Evolutionary conservation across 2,888 invertebrate species (phyloP).

Genomic region (Bugulina stolonifera): DNA sequence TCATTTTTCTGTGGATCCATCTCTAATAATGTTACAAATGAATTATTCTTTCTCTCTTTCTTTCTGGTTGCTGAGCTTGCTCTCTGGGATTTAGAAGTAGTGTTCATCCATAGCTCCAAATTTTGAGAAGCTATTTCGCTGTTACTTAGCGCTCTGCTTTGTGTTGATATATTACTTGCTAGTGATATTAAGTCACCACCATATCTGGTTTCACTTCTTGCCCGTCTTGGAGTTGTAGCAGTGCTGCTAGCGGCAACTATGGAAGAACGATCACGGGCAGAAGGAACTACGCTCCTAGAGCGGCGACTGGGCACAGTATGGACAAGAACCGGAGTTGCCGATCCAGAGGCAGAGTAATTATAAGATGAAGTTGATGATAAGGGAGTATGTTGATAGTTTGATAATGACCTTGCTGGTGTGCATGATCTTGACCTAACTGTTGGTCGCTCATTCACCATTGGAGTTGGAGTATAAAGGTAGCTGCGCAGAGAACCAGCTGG

Average conservation of each 20-base stretch:
- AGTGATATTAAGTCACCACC: constrained; percentile 5
- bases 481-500: constrained; percentile 5
- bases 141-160: constrained; percentile 23
- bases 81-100: constrained; percentile 12
- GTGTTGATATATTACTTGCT: constrained; percentile 11
- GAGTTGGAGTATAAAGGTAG: constrained; percentile 7
- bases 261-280: neutral
- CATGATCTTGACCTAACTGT: neutral
- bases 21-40: constrained; percentile 13
- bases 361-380: neutral
- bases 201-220: constrained; percentile 2
- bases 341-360: neutral
- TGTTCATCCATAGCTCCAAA: constrained; percentile 23
- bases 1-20: constrained; percentile 4
- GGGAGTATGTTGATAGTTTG: neutral
- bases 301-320: neutral
- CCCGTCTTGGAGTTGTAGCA: neutral
- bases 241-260: neutral
- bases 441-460: neutral
- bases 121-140: constrained; percentile 26
- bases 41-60: neutral
- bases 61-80: neutral
- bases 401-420: neutral
- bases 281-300: neutral
- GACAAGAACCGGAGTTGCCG: neutral